phyloP scores from a whole-genome alignment of 2,888 invertebrate genomes.

The Pyrochroa serraticornis region DNA sequence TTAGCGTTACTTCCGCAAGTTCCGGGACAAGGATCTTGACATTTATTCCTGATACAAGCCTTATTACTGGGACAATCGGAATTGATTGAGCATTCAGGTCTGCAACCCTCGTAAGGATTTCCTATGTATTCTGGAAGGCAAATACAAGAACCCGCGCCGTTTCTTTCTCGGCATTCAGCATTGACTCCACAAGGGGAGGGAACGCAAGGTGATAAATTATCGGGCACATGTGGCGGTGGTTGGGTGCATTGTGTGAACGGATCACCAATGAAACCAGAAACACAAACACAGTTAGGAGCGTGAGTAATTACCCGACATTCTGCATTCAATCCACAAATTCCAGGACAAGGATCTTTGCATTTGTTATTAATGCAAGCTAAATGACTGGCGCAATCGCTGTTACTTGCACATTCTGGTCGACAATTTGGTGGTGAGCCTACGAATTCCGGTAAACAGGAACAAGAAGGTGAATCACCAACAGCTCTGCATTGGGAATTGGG shows the following conservation, averaged over 20 bases:
- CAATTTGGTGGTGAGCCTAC: constrained; percentile 61
- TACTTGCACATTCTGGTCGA: constrained; percentile 73
- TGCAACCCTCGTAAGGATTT: constrained; percentile 78
- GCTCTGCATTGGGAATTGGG: constrained; percentile 58
- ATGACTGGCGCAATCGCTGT: constrained; percentile 72
- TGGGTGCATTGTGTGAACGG: constrained; percentile 55
- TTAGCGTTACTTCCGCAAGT: constrained; percentile 75
- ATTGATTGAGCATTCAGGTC: constrained; percentile 75
- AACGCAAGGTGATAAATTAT: constrained; percentile 65
- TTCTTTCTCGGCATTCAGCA: constrained; percentile 72
- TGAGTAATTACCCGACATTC: constrained; percentile 63
- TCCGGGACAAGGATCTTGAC: constrained; percentile 79
- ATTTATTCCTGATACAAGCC: constrained; percentile 74
- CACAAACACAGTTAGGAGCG: constrained; percentile 67
- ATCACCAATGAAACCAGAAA: constrained; percentile 62
- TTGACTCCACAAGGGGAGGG: constrained; percentile 82
- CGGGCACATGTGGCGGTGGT: constrained; percentile 64
- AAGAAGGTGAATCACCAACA: constrained; percentile 60
- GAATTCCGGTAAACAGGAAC: constrained; percentile 60
- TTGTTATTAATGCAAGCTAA: constrained; percentile 76
- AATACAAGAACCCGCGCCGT: constrained; percentile 71
- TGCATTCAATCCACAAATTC: constrained; percentile 61
- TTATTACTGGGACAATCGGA: constrained; percentile 71
- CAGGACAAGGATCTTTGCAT: constrained; percentile 76
- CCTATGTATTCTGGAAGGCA: constrained; percentile 76